Evolutionary conservation across 2,888 invertebrate species (phyloP).

Genomic region (Candidula unifasciata): DNA sequence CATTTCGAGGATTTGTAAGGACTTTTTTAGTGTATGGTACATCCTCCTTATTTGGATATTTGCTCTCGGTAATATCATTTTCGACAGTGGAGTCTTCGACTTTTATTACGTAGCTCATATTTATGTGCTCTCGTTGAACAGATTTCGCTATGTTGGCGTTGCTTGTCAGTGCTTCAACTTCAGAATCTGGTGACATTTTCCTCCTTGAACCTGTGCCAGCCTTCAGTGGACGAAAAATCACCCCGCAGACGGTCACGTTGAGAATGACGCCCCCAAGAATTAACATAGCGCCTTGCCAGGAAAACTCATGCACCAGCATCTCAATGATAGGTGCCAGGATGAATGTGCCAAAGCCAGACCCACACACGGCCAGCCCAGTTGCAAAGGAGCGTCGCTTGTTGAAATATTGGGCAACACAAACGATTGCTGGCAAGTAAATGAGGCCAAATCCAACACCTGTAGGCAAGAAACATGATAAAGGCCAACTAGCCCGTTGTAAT

Average conservation of each 20-base stretch:
- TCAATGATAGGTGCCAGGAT: slow-evolving; percentile 85
- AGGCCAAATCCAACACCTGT: slow-evolving; percentile 95
- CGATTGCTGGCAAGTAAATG: slow-evolving; percentile 98
- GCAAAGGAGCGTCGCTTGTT: slow-evolving; percentile 95
- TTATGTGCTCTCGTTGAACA: not conserved
- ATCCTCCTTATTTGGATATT: not conserved
- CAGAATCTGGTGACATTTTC: not conserved
- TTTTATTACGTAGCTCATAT: not conserved
- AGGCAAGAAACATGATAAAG: slow-evolving; percentile 49
- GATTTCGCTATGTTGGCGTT: not conserved
- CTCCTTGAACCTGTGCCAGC: slow-evolving; percentile 71
- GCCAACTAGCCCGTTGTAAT: too few species aligned
- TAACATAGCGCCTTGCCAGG: slow-evolving; percentile 92
- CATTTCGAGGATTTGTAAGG: too few species aligned
- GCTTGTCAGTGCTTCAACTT: not conserved
- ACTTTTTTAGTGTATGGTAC: not conserved
- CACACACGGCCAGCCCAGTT: slow-evolving; percentile 96
- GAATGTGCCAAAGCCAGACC: slow-evolving; percentile 96
- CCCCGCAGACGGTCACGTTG: slow-evolving; percentile 92
- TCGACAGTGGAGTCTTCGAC: not conserved
- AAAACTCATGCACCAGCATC: slow-evolving; percentile 83
- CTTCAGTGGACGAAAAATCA: slow-evolving; percentile 91
- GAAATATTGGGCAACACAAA: slow-evolving; percentile 97
- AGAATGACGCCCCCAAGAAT: slow-evolving; percentile 90
- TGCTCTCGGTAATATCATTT: not conserved